Evolutionary conservation across 1,140 invertebrate species (phyloP), one percentile per base, ranked within the genome.

Genomic region (Listronotus bonariensis): DNA sequence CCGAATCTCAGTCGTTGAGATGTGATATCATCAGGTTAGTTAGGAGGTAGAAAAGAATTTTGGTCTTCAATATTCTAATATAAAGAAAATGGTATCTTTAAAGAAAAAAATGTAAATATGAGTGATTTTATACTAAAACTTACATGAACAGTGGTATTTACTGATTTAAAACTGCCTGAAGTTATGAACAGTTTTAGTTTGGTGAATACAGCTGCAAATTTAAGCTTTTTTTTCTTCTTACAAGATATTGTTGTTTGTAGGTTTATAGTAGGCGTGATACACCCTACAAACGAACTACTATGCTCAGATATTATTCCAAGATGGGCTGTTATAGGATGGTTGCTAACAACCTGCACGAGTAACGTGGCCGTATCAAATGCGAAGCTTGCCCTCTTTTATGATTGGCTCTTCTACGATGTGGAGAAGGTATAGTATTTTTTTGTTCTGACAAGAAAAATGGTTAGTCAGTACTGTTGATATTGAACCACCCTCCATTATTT

Each of bases 281-380:
- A 99, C 83, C 97, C 97, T 26, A 93, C 95, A 38, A 99, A 99
- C 82, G 96, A 98, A 81, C 84, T 97, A 56, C 82, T 99, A 9
- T 96, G 94, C 79, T 97, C 95, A 12, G 96, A 98, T 76, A 95
- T 99, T 74, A 97, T 97, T 78, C 96, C 96, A 63, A 86, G 97
- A 67, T 99, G 96, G 96, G 96, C 96, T 43, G 93, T 99, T 8
- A 98, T 98, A 79, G 96, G 96, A 14, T 98, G 96, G 96, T 85
- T 99, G 11, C 85, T 98, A 18, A 97, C 95, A 15, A 97, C 96
- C 15, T 98, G 95, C 79, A 97, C 95, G 18, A 95, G 93, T 62
- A 91, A 90, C 74, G 93, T 96, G 26, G 95, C 95, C 18, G 92
- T 93, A 18, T 92, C 95, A 45, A 97, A 97, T 86, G 94, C 94